Conservation (phyloP, 2,113 vertebrate species). For the Zosterops borbonicus region DNA sequence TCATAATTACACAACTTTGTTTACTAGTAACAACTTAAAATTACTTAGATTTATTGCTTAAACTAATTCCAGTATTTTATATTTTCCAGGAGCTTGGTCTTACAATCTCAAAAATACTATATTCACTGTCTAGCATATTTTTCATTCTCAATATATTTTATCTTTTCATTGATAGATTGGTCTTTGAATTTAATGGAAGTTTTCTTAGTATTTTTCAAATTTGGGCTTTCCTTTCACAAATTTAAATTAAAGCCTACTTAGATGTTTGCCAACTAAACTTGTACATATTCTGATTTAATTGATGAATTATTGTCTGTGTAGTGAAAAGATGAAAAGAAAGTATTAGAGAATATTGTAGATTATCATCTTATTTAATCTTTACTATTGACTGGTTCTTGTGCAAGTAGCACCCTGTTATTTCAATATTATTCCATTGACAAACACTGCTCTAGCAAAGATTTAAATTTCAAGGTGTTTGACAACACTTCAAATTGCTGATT, state of each 20-base stretch:
- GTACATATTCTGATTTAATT: not conserved
- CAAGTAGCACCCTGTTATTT: not conserved
- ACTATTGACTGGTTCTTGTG: not conserved
- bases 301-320: not conserved
- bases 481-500: not conserved
- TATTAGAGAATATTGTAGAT: not conserved
- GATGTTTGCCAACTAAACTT: not conserved
- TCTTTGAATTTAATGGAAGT: not conserved
- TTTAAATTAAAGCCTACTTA: not conserved
- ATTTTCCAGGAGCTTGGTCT: not conserved
- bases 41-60: not conserved
- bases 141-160: not conserved
- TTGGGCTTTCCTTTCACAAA: rapidly evolving
- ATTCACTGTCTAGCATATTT: not conserved
- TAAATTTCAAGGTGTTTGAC: slow-evolving; percentile 11
- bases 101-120: not conserved
- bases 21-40: not conserved
- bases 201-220: not conserved
- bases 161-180: not conserved
- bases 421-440: not conserved
- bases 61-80: not conserved
- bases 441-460: not conserved
- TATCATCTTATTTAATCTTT: not conserved
- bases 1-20: not conserved
- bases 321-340: not conserved